Evolutionary conservation across 2,797 vertebrate genomes (phyloP).

Genomic region (Percopsis omiscomaycus): DNA sequence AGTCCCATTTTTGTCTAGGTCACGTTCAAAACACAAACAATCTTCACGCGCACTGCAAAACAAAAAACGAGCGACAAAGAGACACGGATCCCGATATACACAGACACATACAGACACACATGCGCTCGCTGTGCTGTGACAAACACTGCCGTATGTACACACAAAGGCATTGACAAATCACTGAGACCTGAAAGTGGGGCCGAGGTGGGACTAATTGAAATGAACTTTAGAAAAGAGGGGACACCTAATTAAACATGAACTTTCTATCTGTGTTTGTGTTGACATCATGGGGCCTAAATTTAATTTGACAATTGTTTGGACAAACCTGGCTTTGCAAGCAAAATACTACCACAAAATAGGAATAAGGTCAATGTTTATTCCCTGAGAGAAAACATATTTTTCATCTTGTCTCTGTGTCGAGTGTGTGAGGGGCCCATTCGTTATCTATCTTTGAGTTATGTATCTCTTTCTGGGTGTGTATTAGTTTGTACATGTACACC

Average conservation of each 20-base stretch:
- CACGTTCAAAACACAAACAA: conserved; percentile 64
- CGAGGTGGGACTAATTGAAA: conserved; percentile 88
- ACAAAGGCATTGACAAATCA: conserved; percentile 80
- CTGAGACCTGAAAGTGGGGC: conserved; percentile 76
- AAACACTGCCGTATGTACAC: conserved; percentile 57
- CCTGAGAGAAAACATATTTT: conserved; percentile 68
- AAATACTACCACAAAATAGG: conserved; percentile 48
- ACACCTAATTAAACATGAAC: conserved; percentile 85
- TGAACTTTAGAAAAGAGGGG: conserved; percentile 86
- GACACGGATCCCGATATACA: conserved; percentile 7
- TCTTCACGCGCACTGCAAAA: conserved; percentile 46
- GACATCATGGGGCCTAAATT: conserved; percentile 77
- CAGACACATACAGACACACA: conserved; percentile 33
- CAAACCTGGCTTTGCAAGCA: conserved; percentile 63
- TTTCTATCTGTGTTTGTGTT: conserved; percentile 75
- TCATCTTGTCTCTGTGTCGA: conserved; percentile 50
- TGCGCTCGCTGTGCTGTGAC: conserved; percentile 44
- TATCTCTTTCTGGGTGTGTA: conserved; percentile 28
- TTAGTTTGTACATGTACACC: conserved; percentile 4
- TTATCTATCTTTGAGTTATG: conserved; percentile 48
- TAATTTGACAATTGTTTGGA: conserved; percentile 63
- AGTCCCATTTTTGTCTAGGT: conserved; percentile 66
- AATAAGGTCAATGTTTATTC: conserved; percentile 74
- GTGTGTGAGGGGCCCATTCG: conserved; percentile 62
- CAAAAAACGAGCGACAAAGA: conserved; percentile 1